Conservation (phyloP, 1,140 invertebrate genomes). For the Aphelinus certus region DNA sequence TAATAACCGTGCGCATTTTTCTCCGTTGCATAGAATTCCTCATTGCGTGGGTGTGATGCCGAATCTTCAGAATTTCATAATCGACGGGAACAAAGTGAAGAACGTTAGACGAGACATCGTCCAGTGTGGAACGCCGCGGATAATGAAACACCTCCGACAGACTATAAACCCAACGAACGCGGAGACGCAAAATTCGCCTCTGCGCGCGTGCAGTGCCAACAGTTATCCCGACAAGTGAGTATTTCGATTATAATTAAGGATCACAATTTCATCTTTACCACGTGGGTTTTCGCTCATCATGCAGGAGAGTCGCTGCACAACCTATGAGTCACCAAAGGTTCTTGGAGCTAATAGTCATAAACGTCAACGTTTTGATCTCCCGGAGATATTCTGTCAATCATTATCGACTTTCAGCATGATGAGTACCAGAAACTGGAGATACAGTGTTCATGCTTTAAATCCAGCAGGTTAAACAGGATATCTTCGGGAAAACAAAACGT, state of each 20-base stretch:
- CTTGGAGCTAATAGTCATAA: too few species aligned
- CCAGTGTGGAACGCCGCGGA: conserved; percentile 80
- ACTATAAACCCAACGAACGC: conserved; percentile 64
- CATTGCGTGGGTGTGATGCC: conserved; percentile 77
- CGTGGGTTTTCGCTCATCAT: too few species aligned
- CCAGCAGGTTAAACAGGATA: too few species aligned
- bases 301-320: too few species aligned
- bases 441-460: too few species aligned
- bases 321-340: too few species aligned
- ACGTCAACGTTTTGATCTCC: too few species aligned
- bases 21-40: conserved; percentile 72
- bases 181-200: conserved; percentile 48
- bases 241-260: conserved; percentile 4
- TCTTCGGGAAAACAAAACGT: too few species aligned
- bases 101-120: conserved; percentile 81
- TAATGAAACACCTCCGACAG: conserved; percentile 83
- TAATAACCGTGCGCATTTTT: conserved; percentile 34
- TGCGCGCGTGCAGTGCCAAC: conserved; percentile 38
- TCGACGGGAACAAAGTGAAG: conserved; percentile 87
- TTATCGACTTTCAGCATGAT: too few species aligned
- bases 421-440: too few species aligned
- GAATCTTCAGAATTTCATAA: conserved; percentile 82
- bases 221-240: conserved; percentile 75
- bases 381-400: too few species aligned
- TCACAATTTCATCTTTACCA: too few species aligned